A percentile compares a stretch with the other conserved stretches of the same genome.
Evolutionary conservation across 35 echinoderm and acorn worm genomes (phyloP).

Genomic region (Lytechinus pictus): DNA sequence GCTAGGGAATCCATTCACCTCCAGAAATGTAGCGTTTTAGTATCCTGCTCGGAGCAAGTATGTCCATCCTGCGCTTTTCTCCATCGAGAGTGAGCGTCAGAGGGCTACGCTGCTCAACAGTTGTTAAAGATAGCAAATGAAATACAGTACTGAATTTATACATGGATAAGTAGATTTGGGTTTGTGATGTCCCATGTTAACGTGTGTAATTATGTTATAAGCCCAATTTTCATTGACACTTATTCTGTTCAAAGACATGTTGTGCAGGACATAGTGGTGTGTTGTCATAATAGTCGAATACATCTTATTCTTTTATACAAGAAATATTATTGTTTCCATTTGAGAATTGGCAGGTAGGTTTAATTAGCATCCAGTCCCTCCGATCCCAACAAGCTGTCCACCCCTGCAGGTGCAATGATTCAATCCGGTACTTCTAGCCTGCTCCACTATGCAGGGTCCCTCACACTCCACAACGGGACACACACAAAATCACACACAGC

Average conservation of each 20-base stretch:
- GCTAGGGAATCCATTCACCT: background rate
- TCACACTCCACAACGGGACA: conserved; percentile 26
- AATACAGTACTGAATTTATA: no score
- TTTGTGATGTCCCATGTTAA: no score
- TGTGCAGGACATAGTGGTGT: no score
- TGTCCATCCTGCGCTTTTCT: background rate
- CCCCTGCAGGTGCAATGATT: conserved; percentile 30
- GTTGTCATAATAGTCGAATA: no score
- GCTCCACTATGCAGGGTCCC: conserved; percentile 36
- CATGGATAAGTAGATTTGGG: no score
- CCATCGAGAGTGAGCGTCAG: background rate
- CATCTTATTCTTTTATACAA: no score
- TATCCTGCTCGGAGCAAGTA: background rate
- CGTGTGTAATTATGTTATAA: no score
- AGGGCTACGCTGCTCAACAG: background rate
- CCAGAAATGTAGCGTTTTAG: background rate
- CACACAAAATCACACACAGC: background rate
- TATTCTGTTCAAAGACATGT: no score
- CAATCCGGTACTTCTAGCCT: conserved; percentile 45
- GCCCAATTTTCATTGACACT: no score
- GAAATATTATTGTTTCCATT: no score
- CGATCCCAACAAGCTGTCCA: background rate
- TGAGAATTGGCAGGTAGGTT: background rate
- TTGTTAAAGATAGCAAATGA: background rate
- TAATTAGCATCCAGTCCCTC: background rate